phyloP scores from a whole-genome alignment of 2,888 invertebrate species.

The Serripes groenlandicus region DNA sequence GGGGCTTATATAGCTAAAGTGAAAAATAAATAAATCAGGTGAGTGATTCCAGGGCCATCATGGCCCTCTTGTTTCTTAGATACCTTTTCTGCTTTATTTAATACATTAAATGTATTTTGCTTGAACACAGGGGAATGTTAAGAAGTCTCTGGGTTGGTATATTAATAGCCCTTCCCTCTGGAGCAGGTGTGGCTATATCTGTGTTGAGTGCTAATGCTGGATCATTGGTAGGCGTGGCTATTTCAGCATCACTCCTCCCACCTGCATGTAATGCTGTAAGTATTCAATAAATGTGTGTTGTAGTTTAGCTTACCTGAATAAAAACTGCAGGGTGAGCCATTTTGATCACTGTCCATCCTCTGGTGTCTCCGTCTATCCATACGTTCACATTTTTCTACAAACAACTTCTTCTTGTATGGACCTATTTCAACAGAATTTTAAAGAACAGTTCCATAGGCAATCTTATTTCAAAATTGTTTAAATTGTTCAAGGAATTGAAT shows the following conservation, averaged over 20 bases:
- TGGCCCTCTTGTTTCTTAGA: neutral
- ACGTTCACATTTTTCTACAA: neutral
- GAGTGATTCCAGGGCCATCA: too few species aligned
- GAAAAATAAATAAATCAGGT: too few species aligned
- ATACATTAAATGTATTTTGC: neutral
- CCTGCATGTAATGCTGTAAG: conserved; percentile 92
- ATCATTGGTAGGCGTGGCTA: conserved; percentile 93
- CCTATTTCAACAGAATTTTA: neutral
- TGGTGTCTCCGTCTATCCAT: neutral
- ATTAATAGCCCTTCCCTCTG: conserved; percentile 92
- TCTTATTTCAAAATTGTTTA: neutral
- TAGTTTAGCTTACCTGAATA: neutral
- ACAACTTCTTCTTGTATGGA: neutral
- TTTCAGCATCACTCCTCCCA: conserved; percentile 93
- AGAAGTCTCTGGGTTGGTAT: conserved; percentile 91
- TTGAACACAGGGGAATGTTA: conserved; percentile 88
- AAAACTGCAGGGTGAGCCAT: neutral
- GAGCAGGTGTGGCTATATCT: conserved; percentile 92
- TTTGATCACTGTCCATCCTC: neutral
- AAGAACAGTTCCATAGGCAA: neutral
- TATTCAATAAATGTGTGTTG: conserved; percentile 22
- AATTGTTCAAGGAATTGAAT: neutral
- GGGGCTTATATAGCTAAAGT: too few species aligned
- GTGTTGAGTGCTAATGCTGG: conserved; percentile 93
- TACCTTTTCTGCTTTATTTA: neutral